These are phyloP conservation scores for Noctua janthe DNA, from an alignment of 2,888 invertebrate genomes.

Conservation along the genomic window DNA sequence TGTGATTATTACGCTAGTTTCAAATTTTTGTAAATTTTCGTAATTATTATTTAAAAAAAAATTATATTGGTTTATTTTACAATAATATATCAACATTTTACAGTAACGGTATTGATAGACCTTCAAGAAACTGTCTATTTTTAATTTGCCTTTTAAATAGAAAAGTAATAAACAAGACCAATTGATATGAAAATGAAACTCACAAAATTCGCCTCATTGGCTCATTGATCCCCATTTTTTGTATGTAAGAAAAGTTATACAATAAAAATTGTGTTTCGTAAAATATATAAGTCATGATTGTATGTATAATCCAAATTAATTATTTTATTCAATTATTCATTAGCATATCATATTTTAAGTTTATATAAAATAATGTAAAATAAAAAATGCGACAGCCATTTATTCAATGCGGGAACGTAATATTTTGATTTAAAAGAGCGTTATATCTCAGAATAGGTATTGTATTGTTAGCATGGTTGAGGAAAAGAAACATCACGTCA, in stretches of 20 bases:
- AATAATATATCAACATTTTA: background rate
- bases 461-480: conserved; percentile 1
- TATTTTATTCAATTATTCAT: conserved; percentile 33
- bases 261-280: conserved; percentile 13
- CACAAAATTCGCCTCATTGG: background rate
- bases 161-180: conserved; percentile 10
- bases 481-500: conserved; percentile 18
- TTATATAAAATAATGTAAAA: background rate
- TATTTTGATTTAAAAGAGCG: background rate
- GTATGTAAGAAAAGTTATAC: background rate
- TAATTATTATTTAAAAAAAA: background rate
- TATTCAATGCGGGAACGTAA: background rate
- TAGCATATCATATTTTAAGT: conserved; percentile 43
- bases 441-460: background rate
- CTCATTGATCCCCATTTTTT: background rate
- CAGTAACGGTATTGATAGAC: background rate
- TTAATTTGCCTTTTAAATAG: background rate
- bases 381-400: background rate
- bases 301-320: conserved; percentile 22
- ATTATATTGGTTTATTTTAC: background rate
- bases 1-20: conserved; percentile 21
- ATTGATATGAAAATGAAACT: conserved; percentile 15
- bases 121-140: background rate
- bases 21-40: background rate
- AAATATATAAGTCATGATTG: conserved; percentile 17